Evolutionary conservation across 1,140 invertebrate species (phyloP), one percentile per base, ranked within the genome.

Genomic region (Chironomus striatipennis): DNA sequence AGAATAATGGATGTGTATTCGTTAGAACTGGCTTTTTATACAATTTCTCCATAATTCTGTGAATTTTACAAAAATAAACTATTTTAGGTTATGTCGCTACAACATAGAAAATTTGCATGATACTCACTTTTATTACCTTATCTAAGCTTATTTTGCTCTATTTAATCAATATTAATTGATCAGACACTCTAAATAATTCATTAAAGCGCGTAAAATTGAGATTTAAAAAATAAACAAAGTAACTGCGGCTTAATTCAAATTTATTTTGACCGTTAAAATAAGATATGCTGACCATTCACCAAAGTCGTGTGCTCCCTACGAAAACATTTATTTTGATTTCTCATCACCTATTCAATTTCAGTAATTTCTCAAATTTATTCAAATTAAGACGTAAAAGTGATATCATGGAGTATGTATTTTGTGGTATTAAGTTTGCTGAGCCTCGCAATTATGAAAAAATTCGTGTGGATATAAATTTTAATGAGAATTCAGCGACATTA

Each of bases 1-100:
- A 80, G 24, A 82, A 82, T 65, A 76, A 78, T 6, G 79, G 78
- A 12, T 79, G 77, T 5, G 79, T 78, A 77, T 82, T 82, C 9
- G 79, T 82, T 70, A 82, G 75, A 43, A 75, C 75, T 20, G 79
- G 81, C 75, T 75, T 75, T 70, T 75, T 34, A 75, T 42, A 8
- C 4, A 34, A 57, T 12, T 57, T 43, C 34, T 20, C 7, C 8
- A 74, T 20, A 74, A 57, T 64, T 70, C 65, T 20, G 9, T n/a
- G 5, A 12, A 47, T 18, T n/a, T 34, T 34, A 70, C 18, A 70
- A 17, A 21, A 18, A 20, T 1, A 21, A 7, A 21, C 20, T 17
- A 9, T 70, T 70, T 20, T 10, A 70, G 65, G 65, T 70, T 70
- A 18, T 18, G 20, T n/a, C n/a, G 65, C 0, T 20, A 15, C n/a